A percentile compares a stretch with the other conserved stretches of the same genome.
These are phyloP conservation scores for Drosophila murphyi DNA, from an alignment of 1,140 invertebrate genomes.

Conservation along the genomic window DNA sequence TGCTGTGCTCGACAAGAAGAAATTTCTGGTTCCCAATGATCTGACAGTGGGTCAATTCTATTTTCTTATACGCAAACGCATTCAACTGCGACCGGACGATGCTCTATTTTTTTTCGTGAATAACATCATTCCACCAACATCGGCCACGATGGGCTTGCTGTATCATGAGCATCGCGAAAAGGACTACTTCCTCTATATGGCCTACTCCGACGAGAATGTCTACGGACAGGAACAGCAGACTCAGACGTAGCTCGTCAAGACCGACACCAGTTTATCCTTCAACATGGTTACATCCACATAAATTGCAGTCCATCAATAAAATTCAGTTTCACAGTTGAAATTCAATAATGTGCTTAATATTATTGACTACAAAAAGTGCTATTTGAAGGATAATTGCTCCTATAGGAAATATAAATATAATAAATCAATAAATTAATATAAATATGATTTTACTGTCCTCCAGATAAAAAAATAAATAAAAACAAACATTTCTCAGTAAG, in stretches of 20 bases:
- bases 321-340: constrained; percentile 7
- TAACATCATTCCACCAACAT: constrained; percentile 99
- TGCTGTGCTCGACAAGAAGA: constrained; percentile 99
- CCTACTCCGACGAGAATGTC: constrained; percentile 96
- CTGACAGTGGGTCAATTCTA: constrained; percentile 99
- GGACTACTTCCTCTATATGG: constrained; percentile 99
- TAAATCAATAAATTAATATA: too few species aligned
- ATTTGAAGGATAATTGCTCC: too few species aligned
- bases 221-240: constrained; percentile 52
- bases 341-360: constrained; percentile 21
- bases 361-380: too few species aligned
- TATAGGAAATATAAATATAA: too few species aligned
- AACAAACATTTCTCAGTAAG: too few species aligned
- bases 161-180: constrained; percentile 99
- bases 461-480: too few species aligned
- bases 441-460: too few species aligned
- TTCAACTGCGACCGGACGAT: constrained; percentile 97
- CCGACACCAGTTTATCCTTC: neutral
- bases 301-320: constrained; percentile 45
- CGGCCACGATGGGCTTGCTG: constrained; percentile 98
- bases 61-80: constrained; percentile 98
- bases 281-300: neutral
- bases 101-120: constrained; percentile 99
- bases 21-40: constrained; percentile 99
- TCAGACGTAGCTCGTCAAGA: neutral